A percentile compares a stretch with the other conserved stretches of the same genome.
Conservation (phyloP, 2,113 vertebrate species). For the Gymnorhina tibicen region DNA sequence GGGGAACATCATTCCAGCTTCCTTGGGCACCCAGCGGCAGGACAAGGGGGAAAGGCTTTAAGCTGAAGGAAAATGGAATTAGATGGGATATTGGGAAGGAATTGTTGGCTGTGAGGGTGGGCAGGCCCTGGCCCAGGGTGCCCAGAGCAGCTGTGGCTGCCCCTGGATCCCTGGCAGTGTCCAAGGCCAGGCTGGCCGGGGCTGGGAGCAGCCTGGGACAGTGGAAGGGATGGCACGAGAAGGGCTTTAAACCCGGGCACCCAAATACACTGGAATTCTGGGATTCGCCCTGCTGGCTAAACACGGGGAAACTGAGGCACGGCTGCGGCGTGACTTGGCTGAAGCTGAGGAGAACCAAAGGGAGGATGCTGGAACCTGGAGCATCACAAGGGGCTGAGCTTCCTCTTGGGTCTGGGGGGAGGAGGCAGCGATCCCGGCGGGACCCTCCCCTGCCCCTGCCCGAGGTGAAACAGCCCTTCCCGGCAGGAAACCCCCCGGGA, state of each 20-base stretch:
- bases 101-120: fast-evolving
- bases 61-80: background rate
- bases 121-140: background rate
- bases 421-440: background rate
- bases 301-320: background rate
- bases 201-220: fast-evolving
- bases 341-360: background rate
- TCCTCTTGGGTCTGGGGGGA: fast-evolving
- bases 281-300: background rate
- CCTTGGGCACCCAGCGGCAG: background rate
- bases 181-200: fast-evolving
- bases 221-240: fast-evolving
- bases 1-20: background rate
- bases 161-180: background rate
- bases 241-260: background rate
- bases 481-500: fast-evolving
- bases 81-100: background rate
- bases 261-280: background rate
- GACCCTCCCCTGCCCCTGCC: background rate
- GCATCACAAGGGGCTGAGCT: too few relatives aligned
- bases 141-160: background rate
- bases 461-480: fast-evolving
- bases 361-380: background rate
- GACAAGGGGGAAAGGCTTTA: background rate
- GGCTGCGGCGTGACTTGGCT: background rate